Evolutionary conservation across 2,888 invertebrate species (phyloP).

Genomic region (Rosalia funebris): DNA sequence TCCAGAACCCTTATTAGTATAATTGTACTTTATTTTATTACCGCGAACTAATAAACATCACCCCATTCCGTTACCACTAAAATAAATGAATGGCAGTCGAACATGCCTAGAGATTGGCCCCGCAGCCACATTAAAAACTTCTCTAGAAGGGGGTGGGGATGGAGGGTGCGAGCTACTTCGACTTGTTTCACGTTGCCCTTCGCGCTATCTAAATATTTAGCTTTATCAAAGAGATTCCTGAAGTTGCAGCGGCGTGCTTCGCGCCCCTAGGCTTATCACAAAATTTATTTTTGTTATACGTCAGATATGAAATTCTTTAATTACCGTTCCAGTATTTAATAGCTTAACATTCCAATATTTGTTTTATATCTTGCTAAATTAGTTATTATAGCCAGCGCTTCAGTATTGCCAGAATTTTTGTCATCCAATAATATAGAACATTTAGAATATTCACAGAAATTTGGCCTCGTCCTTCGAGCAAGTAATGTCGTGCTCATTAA

Average conservation of each 20-base stretch:
- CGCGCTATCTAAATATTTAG: conserved; percentile 9
- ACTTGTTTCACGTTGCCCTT: not conserved
- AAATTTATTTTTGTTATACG: conserved; percentile 2
- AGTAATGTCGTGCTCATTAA: no score
- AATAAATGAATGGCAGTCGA: not conserved
- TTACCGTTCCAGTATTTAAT: no score
- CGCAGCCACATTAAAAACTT: not conserved
- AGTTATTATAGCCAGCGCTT: no score
- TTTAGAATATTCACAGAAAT: no score
- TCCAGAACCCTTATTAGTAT: no score
- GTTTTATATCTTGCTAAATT: no score
- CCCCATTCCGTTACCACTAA: not conserved
- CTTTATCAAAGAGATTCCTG: conserved; percentile 4
- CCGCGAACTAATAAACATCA: no score
- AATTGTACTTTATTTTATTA: no score
- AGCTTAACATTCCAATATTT: no score
- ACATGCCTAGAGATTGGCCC: not conserved
- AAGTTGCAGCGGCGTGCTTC: not conserved
- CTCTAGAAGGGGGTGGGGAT: not conserved
- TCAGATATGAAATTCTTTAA: not conserved
- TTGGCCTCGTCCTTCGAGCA: no score
- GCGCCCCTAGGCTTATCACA: not conserved
- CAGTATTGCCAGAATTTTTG: no score
- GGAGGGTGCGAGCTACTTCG: not conserved
- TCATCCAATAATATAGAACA: no score